Evolutionary conservation across 2,888 invertebrate species (phyloP).

Genomic region (Latrodectus elegans): DNA sequence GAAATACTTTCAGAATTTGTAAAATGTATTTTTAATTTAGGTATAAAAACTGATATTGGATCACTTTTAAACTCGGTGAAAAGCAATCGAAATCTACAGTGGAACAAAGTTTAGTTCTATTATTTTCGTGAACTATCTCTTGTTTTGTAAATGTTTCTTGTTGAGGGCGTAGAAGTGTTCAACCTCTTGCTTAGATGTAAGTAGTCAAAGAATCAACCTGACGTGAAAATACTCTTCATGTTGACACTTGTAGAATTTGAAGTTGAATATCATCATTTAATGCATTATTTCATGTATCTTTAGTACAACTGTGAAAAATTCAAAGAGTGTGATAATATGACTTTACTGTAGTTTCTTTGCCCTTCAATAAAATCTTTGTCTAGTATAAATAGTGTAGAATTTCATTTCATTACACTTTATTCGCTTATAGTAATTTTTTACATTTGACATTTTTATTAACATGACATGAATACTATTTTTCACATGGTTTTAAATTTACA

Average conservation of each 20-base stretch:
- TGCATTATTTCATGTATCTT: conserved; percentile 62
- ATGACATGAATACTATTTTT: too few species aligned
- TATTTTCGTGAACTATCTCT: conserved; percentile 6
- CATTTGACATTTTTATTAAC: too few species aligned
- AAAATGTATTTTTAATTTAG: too few species aligned
- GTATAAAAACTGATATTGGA: too few species aligned
- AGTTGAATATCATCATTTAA: conserved; percentile 65
- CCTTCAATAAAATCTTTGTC: conserved; percentile 69
- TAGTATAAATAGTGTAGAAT: conserved; percentile 26
- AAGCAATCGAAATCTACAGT: not conserved
- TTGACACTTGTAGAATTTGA: conserved; percentile 61
- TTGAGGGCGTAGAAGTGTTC: conserved; percentile 59
- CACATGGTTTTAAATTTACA: too few species aligned
- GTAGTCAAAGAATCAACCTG: conserved; percentile 39
- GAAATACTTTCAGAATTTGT: too few species aligned
- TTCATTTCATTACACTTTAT: not conserved
- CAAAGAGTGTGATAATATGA: conserved; percentile 62
- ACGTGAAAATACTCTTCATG: conserved; percentile 43
- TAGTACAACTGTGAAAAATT: conserved; percentile 64
- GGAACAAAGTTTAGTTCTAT: not conserved
- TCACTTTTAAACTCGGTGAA: not conserved
- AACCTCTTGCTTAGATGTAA: conserved; percentile 61
- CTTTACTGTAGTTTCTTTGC: conserved; percentile 68
- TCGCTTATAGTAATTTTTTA: too few species aligned
- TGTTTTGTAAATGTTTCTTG: conserved; percentile 34